Evolutionary conservation across 1,140 invertebrate species (phyloP).

Genomic region (Hylyphantes graminicola): DNA sequence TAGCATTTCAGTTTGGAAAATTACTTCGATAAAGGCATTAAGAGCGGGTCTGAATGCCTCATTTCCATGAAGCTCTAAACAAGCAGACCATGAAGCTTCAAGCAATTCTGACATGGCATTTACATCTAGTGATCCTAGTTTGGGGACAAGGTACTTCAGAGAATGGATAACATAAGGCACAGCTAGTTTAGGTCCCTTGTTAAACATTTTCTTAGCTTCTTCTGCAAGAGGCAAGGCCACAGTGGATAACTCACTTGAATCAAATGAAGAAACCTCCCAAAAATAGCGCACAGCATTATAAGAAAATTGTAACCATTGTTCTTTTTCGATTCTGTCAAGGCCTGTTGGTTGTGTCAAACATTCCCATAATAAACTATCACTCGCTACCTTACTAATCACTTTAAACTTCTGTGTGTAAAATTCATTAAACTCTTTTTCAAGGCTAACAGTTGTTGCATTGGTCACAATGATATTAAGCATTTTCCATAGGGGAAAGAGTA

Average conservation of each 20-base stretch:
- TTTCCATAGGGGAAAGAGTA: constrained; percentile 24
- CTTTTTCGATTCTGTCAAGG: not conserved
- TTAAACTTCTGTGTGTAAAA: not conserved
- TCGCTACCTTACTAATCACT: not conserved
- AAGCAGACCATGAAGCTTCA: constrained; percentile 4
- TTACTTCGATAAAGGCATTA: constrained; percentile 12
- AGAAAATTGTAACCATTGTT: constrained; percentile 1
- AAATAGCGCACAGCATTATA: constrained; percentile 27
- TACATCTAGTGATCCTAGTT: not conserved
- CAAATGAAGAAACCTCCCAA: constrained; percentile 12
- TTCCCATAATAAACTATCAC: constrained; percentile 2
- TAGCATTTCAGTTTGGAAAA: constrained; percentile 42
- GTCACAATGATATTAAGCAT: not conserved
- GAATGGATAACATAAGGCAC: not conserved
- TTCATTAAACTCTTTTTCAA: not conserved
- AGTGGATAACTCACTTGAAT: not conserved
- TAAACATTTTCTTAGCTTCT: not conserved
- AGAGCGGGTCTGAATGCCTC: constrained; percentile 29
- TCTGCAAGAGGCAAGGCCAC: constrained; percentile 5
- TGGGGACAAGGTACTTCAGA: constrained; percentile 6
- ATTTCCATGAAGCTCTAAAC: constrained; percentile 40
- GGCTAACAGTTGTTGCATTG: not conserved
- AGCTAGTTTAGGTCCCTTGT: constrained; percentile 24
- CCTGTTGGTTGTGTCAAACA: not conserved
- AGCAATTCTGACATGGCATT: constrained; percentile 1